Evolutionary conservation across 1,140 invertebrate genomes (phyloP).

Genomic region (Cotesia chilonis): DNA sequence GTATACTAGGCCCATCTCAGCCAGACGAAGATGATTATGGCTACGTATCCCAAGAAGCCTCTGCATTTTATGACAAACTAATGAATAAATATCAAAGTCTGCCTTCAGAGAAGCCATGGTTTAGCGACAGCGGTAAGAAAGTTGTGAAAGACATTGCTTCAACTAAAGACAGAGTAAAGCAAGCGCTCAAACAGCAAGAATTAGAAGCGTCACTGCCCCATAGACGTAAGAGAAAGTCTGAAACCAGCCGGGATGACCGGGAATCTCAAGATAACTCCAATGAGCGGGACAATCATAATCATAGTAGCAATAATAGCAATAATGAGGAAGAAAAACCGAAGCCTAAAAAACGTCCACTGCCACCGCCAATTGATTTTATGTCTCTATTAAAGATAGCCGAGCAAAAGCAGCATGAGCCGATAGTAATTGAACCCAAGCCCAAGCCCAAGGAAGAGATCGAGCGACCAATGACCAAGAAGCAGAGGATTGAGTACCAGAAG

Average conservation of each 20-base stretch:
- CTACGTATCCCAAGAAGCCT: constrained; percentile 83
- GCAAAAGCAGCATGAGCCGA: constrained; percentile 82
- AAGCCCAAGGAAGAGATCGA: constrained; percentile 72
- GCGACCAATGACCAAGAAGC: constrained; percentile 80
- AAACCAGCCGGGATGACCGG: constrained; percentile 42
- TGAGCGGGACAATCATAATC: constrained; percentile 32
- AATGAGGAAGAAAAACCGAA: constrained; percentile 68
- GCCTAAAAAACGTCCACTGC: constrained; percentile 66
- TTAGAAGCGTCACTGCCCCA: constrained; percentile 76
- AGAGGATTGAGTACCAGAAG: constrained; percentile 76
- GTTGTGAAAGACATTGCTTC: constrained; percentile 63
- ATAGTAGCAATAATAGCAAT: constrained; percentile 43
- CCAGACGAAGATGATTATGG: constrained; percentile 91
- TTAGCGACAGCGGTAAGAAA: constrained; percentile 56
- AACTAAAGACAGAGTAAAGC: constrained; percentile 74
- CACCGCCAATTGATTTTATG: constrained; percentile 79
- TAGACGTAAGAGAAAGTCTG: constrained; percentile 71
- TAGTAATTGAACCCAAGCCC: constrained; percentile 70
- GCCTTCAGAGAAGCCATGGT: constrained; percentile 70
- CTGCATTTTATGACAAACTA: constrained; percentile 82
- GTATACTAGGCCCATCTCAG: constrained; percentile 71
- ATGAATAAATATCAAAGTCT: constrained; percentile 82
- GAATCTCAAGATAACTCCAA: constrained; percentile 37
- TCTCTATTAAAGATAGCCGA: constrained; percentile 81
- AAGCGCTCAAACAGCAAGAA: constrained; percentile 76